phyloP scores from a whole-genome alignment of 2,113 vertebrate genomes.

The Cacatua alba region DNA sequence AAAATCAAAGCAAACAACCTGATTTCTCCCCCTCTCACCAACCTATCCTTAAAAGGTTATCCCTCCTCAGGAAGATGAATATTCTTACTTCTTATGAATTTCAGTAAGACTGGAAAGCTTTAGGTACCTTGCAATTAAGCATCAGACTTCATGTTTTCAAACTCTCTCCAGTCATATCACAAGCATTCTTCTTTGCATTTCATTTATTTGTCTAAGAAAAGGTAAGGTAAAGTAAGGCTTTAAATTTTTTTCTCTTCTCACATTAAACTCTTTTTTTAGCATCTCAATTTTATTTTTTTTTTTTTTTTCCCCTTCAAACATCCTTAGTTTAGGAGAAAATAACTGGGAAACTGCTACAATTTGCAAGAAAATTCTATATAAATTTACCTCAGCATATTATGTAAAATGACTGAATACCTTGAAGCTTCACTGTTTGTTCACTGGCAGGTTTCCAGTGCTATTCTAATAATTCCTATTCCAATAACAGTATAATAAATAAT shows the following conservation, averaged over 20 bases:
- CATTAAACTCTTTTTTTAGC: not conserved
- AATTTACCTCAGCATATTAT: not conserved
- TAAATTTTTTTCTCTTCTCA: not conserved
- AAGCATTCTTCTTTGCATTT: not conserved
- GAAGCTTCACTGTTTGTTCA: not conserved
- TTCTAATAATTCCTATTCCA: not conserved
- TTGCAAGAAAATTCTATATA: not conserved
- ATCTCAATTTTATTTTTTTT: not conserved
- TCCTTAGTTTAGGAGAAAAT: not conserved
- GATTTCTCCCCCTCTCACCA: not conserved
- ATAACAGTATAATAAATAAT: slow-evolving; percentile 12
- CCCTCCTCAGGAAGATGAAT: not conserved
- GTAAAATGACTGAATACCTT: not conserved
- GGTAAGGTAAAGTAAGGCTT: not conserved
- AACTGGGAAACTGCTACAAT: not conserved
- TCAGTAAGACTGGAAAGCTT: not conserved
- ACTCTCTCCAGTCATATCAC: not conserved
- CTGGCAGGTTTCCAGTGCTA: not conserved
- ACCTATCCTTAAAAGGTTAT: not conserved
- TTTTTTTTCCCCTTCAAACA: not conserved
- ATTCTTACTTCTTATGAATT: not conserved
- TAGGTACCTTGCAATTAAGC: not conserved
- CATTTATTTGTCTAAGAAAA: not conserved
- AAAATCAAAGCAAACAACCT: not conserved
- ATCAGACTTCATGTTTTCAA: not conserved